Base-by-base conservation (phyloP, 2,113 vertebrate genomes). In the Athene noctua region DNA sequence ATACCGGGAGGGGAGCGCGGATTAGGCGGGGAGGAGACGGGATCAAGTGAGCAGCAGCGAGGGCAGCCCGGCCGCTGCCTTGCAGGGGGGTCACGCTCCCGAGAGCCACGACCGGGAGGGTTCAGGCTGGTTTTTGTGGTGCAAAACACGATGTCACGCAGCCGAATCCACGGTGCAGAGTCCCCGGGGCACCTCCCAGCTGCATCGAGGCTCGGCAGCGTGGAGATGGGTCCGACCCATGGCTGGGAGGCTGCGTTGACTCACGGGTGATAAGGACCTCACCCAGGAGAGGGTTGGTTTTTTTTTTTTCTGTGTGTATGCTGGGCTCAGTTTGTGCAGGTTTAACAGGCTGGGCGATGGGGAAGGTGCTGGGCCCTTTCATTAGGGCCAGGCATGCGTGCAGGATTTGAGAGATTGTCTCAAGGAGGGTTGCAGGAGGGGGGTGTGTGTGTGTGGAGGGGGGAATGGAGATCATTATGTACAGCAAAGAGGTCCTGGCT, bases 11-110 rank as follows among this genome's bases (percentile, higher is more conserved):
- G 70, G 86, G 54, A 91, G 86, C 10, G 8, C 0, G 92, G 95
- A 92, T 93, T 86, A 95, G 70, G 38, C 8, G 2, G n/a, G 54
- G 71, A 79, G 40, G 90, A 47, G 94, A 90, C 2, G 21, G 91
- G 92, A 93, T 85, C 58, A 93, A 96, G 88, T 38, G 92, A 95
- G 93, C 95, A 88, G 86, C 80, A 20, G 83, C 18, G 3, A 77
- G 92, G 90, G 77, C 96, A 80, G 49, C 72, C 32, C 7, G 67
- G 86, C 72, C 17, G 2, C 54, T 25, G 86, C 72, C 68, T 62
- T 5, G 18, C 10, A 1, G n/a, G 40, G 27, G 88, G 57, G 82
- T 88, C 81, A 7, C 1, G 4, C 21, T 52, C 26, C 46, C 36
- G 3, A 18, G 34, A 34, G 23, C 51, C 44, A 0, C 0, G 11